phyloP scores from a whole-genome alignment of 35 echinoderm and acorn worm genomes.

The Acanthaster planci region DNA sequence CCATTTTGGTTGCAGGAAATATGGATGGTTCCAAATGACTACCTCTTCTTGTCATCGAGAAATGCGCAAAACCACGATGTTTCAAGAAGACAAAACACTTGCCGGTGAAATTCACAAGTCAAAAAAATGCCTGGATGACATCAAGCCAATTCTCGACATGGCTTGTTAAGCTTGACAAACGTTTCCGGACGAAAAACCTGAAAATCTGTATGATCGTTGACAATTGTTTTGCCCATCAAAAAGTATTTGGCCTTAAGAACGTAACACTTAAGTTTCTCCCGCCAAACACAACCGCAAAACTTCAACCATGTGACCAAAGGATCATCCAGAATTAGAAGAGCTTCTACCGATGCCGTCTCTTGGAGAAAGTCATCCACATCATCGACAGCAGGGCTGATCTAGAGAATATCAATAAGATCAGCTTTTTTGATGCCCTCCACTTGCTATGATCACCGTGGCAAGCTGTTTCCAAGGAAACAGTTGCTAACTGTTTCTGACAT shows the following conservation, averaged over 20 bases:
- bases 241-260: neutral
- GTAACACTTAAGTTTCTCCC: conserved; percentile 44
- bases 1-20: conserved; percentile 29
- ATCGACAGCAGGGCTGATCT: too few species aligned
- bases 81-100: conserved; percentile 28
- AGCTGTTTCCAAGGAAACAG: too few species aligned
- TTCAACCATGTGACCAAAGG: conserved; percentile 53
- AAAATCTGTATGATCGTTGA: conserved; percentile 32
- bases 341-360: conserved; percentile 26
- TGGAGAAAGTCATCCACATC: conserved; percentile 23
- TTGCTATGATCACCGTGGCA: too few species aligned
- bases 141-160: conserved; percentile 16
- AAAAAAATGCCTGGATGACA: conserved; percentile 48
- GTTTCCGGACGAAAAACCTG: neutral
- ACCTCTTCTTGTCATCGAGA: conserved; percentile 18
- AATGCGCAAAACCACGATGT: conserved; percentile 35
- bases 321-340: conserved; percentile 43
- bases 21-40: conserved; percentile 29
- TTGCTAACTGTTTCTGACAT: too few species aligned
- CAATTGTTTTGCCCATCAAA: conserved; percentile 37
- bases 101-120: conserved; percentile 4
- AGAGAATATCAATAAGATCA: too few species aligned
- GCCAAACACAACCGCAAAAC: conserved; percentile 46
- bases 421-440: too few species aligned
- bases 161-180: conserved; percentile 7